Evolutionary conservation across 2,797 vertebrate genomes (phyloP), one percentile per base, ranked within the genome.

Genomic region (Ptychobarbus kaznakovi): DNA sequence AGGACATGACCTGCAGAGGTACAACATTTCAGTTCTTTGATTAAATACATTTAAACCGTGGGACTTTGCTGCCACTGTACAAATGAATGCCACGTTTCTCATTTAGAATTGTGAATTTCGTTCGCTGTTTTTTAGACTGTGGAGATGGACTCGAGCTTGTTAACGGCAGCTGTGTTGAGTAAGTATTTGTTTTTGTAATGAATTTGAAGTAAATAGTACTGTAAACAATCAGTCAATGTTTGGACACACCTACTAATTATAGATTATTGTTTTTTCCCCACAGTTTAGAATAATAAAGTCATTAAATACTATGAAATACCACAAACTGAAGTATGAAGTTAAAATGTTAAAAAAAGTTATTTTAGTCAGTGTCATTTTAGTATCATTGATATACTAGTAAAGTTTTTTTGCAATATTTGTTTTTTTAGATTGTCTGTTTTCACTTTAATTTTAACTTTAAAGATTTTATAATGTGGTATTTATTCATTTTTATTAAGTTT

Each of bases 1-100:
- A 97, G 22, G 97, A 99, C 90, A 94, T 96, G 89, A 97, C 95
- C 81, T 99, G 98, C 94, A 93, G 96, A 95, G 97, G 98, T 99
- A 92, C 90, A 28, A 42, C 40, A 51, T 20, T 82, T 42, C 4
- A 63, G 16, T 78, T 66, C n/a, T 56, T 44, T 40, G 20, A 35
- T 51, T 46, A 11, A 75, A 38, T 38, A 20, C 15, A 8, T 65
- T 42, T 16, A 74, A 22, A 44, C 13, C 1, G 22, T 38, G 3
- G 2, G 65, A 25, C 32, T 46, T 63, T 16, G 11, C 22, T 11
- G 6, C 22, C 6, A 25, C 20, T 46, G 22, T 63, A 10, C n/a
- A 44, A 61, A 72, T 73, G 0, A 56, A 42, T 81, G 32, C 10
- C 11, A 28, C 12, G 13, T 49, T 75, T 40, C 9, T 49, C 1